Evolutionary conservation across 2,797 vertebrate species (phyloP).

Genomic region (Acanthurus tractus): DNA sequence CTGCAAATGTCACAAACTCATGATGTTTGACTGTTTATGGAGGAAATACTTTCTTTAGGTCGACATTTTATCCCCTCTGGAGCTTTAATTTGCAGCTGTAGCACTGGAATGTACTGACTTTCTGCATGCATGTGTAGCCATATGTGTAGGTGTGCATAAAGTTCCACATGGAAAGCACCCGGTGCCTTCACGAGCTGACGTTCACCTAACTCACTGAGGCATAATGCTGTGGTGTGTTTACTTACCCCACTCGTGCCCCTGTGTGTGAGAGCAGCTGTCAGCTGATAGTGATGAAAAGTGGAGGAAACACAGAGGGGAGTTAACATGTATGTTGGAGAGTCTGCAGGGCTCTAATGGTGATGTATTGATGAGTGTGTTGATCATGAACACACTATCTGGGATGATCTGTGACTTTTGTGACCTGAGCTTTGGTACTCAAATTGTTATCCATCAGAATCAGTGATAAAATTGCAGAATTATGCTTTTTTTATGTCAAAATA

Average conservation of each 20-base stretch:
- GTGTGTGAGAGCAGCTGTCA: slow-evolving; percentile 54
- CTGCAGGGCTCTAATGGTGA: slow-evolving; percentile 1
- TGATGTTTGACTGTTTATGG: slow-evolving; percentile 2
- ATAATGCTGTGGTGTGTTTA: slow-evolving; percentile 45
- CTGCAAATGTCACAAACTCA: slow-evolving; percentile 9
- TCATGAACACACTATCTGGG: neutral
- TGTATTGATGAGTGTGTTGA: neutral
- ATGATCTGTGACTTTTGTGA: neutral
- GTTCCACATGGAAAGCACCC: slow-evolving; percentile 17
- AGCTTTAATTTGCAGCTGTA: slow-evolving; percentile 39
- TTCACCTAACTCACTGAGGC: neutral
- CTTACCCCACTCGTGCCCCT: slow-evolving; percentile 55
- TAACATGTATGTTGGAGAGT: neutral
- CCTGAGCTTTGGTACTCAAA: neutral
- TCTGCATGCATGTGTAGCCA: neutral
- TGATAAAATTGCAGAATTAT: neutral
- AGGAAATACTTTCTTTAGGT: neutral
- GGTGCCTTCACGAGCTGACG: slow-evolving; percentile 37
- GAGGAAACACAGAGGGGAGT: slow-evolving; percentile 14
- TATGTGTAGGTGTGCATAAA: neutral
- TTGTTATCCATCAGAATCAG: neutral
- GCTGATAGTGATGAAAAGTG: slow-evolving; percentile 48
- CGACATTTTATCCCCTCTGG: neutral
- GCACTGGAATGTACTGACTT: neutral
- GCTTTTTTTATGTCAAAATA: neutral